Evolutionary conservation across 2,113 vertebrate genomes (phyloP), one percentile per base, ranked within the genome.

Genomic region (Notarius quadriscutis): DNA sequence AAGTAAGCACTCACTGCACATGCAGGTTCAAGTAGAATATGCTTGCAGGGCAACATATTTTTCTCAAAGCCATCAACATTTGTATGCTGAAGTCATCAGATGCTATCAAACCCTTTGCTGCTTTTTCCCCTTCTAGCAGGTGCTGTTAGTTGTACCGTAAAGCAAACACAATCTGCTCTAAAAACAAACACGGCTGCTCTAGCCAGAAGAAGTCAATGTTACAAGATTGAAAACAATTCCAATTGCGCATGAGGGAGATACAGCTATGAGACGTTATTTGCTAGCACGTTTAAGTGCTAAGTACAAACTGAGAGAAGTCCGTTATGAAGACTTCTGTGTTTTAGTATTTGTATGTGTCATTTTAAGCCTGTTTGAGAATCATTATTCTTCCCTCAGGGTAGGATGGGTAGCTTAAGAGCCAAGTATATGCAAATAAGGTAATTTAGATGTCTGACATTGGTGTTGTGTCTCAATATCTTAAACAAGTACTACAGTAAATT

Each of bases 1-100:
- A 27, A 89, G 79, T 81, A 81, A 81, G 79, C 30, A 25, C 18
- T 14, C 18, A 25, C 18, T 81, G 57, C 18, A 81, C 51, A 17
- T 27, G 10, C 10, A 11, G 41, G 20, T 2, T 51, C 12, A 10
- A n/a, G 4, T 2, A 51, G 25, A 25, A n/a, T 50, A 77, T 7
- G 15, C 71, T 48, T 77, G n/a, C 74, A 48, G 7, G 41, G 5
- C 17, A 9, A 41, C 2, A 72, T 10, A 41, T 72, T 72, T 41
- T 17, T 18, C 17, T 48, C 34, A 69, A 34, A 34, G 12, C 27
- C 27, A 69, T 34, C 17, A 18, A 20, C 7, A 5, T 50, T 48
- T 11, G 14, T 5, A 48, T 74, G 41, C 5, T 48, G 41, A 50
- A 18, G 71, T 74, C 34, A 74, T 74, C 8, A 74, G 71, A 20